phyloP scores from a whole-genome alignment of 2,113 vertebrate genomes.

The Ctenomys sociabilis region DNA sequence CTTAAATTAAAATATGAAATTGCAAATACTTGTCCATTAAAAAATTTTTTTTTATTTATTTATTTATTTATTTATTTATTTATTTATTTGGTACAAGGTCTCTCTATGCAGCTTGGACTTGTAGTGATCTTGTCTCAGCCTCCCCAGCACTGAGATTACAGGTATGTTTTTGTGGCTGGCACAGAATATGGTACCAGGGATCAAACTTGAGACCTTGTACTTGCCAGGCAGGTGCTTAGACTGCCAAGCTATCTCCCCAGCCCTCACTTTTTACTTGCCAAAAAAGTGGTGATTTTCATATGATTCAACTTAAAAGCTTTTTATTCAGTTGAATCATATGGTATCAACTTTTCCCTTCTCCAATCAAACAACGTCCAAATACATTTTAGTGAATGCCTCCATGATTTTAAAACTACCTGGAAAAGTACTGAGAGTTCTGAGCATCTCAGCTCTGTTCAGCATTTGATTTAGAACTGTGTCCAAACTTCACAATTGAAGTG shows the following conservation, averaged over 20 bases:
- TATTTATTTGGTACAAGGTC: no score
- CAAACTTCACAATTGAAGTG: not conserved
- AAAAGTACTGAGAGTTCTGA: not conserved
- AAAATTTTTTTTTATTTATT: no score
- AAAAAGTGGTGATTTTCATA: not conserved
- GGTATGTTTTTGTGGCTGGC: no score
- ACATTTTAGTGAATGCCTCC: not conserved
- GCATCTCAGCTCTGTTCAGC: not conserved
- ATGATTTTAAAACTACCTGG: not conserved
- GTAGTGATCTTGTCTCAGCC: no score
- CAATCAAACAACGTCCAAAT: not conserved
- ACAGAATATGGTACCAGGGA: no score
- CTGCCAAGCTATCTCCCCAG: no score
- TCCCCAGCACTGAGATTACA: no score
- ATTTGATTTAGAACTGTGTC: not conserved
- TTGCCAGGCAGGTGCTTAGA: no score
- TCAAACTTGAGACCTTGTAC: no score
- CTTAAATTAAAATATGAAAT: conserved; percentile 20
- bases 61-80: no score
- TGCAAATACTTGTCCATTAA: not conserved
- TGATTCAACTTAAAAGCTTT: not conserved
- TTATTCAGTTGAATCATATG: not conserved
- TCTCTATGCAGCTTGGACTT: no score
- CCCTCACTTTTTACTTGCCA: not conserved
- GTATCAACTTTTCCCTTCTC: not conserved